Conservation (phyloP, 2,888 invertebrate genomes). For the Polietes domitor region DNA sequence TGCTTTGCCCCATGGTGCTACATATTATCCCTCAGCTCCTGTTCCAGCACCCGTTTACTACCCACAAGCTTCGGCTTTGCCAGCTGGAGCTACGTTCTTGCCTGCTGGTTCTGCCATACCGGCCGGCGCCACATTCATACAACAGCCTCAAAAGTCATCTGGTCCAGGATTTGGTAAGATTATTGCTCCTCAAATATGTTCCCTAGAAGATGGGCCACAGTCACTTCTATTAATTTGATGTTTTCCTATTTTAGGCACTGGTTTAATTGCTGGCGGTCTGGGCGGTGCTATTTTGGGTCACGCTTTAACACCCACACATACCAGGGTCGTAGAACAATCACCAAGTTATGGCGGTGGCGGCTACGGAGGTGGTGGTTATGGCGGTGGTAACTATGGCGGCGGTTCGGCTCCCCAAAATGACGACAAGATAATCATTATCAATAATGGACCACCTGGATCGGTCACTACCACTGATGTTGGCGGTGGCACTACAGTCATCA, state of each 20-base stretch:
- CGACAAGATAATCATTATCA: conserved; percentile 79
- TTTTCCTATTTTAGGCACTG: conserved; percentile 73
- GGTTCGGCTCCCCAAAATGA: conserved; percentile 69
- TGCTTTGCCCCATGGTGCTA: conserved; percentile 68
- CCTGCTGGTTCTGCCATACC: conserved; percentile 71
- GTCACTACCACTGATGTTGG: conserved; percentile 75
- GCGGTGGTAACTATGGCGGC: conserved; percentile 66
- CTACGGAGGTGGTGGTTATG: conserved; percentile 56
- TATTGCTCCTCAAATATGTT: no score
- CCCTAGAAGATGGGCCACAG: no score
- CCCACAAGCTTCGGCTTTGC: conserved; percentile 69
- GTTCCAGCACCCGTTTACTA: conserved; percentile 61
- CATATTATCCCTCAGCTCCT: conserved; percentile 70
- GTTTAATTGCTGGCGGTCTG: conserved; percentile 77
- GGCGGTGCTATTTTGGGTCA: conserved; percentile 79
- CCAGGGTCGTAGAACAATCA: conserved; percentile 71
- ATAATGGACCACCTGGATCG: conserved; percentile 79
- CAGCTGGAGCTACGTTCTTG: conserved; percentile 74
- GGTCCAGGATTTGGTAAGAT: conserved; percentile 78
- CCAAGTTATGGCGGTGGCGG: conserved; percentile 71
- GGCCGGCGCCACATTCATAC: conserved; percentile 74
- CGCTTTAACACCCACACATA: conserved; percentile 77
- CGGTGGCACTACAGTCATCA: conserved; percentile 75
- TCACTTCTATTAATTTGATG: no score
- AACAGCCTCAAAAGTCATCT: conserved; percentile 74